phyloP scores from a whole-genome alignment of 2,113 vertebrate species.

The Nerophis lumbriciformis region DNA sequence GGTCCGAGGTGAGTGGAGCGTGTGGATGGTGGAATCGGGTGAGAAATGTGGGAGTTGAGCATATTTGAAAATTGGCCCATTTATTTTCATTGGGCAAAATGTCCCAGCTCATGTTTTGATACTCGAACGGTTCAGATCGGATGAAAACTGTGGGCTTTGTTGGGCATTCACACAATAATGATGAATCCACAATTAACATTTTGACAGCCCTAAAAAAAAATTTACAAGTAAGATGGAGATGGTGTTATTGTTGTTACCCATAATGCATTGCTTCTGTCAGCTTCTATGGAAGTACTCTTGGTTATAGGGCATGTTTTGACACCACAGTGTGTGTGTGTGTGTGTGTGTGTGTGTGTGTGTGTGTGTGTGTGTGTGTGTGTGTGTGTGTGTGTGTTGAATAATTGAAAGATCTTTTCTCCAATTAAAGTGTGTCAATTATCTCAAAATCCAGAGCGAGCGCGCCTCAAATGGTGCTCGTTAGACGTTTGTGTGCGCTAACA shows the following conservation, averaged over 20 bases:
- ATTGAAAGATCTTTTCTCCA: conserved; percentile 32
- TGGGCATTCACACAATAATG: too few relatives aligned
- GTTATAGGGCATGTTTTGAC: conserved; percentile 32
- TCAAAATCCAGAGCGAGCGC: conserved; percentile 45
- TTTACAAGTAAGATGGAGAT: too few relatives aligned
- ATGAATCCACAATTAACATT: too few relatives aligned
- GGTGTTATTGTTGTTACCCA: background rate
- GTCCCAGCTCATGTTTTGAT: too few relatives aligned
- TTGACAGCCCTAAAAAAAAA: too few relatives aligned
- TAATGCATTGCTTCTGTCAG: conserved; percentile 24
- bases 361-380: background rate
- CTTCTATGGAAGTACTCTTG: conserved; percentile 28
- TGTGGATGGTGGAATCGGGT: too few relatives aligned
- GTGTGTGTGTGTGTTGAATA: conserved; percentile 29
- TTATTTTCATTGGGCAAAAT: too few relatives aligned
- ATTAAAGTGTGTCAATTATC: conserved; percentile 59
- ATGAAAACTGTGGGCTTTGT: too few relatives aligned
- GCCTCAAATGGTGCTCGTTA: conserved; percentile 31
- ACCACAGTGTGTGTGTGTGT: conserved; percentile 7
- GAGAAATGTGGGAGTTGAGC: too few relatives aligned
- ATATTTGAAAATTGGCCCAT: too few relatives aligned
- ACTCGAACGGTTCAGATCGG: too few relatives aligned
- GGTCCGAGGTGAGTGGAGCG: too few relatives aligned
- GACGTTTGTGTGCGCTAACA: background rate
- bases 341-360: conserved; percentile 6